These are phyloP conservation scores for Stichodactyla mertensii DNA, from an alignment of 64 coral and sea anemone genomes.

Conservation along the genomic window DNA sequence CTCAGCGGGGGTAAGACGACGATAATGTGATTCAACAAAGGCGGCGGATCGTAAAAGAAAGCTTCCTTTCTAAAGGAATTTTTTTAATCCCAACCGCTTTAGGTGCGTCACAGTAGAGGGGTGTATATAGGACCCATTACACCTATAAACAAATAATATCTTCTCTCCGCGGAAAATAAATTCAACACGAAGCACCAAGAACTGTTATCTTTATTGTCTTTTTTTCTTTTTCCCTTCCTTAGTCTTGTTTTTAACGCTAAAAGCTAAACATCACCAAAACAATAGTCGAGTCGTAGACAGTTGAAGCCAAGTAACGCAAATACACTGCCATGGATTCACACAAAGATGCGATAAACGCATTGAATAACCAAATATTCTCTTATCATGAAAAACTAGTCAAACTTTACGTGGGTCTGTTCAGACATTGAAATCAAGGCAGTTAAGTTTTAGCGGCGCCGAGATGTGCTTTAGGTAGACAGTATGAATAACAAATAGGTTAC, in stretches of 20 bases:
- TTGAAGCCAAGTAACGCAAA: background rate
- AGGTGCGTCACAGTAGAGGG: background rate
- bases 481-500: constrained; percentile 8
- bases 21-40: constrained; percentile 3
- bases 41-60: background rate
- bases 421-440: background rate
- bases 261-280: background rate
- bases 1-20: constrained; percentile 2
- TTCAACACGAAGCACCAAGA: background rate
- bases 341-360: background rate
- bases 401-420: constrained; percentile 1
- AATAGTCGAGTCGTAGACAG: background rate
- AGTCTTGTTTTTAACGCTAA: background rate
- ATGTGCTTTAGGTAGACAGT: background rate
- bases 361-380: constrained; percentile 7
- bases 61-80: constrained; percentile 11
- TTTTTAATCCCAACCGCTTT: background rate
- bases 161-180: background rate
- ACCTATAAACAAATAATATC: background rate
- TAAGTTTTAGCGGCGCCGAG: background rate
- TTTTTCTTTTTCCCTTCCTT: background rate
- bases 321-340: background rate
- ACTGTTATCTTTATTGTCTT: background rate
- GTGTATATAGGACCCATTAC: background rate
- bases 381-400: background rate